Conservation (phyloP, 2,888 invertebrate genomes). For the Tetranychus piercei region DNA sequence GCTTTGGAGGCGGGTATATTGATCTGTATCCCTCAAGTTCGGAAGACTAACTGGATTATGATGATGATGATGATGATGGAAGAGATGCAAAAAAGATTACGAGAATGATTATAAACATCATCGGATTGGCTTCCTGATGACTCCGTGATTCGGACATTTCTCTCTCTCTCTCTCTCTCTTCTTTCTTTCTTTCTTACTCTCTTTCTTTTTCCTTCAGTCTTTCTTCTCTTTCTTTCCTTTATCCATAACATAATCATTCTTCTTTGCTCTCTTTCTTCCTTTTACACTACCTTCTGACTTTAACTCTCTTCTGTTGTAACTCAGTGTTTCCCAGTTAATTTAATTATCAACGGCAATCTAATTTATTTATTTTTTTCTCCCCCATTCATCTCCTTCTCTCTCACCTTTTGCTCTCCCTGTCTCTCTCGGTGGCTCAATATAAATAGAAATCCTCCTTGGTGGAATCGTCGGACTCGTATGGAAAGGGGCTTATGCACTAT, state of each 20-base stretch:
- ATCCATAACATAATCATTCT: not conserved
- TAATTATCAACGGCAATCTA: not conserved
- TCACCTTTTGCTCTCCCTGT: not conserved
- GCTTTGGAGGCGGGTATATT: not conserved
- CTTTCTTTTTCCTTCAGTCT: not conserved
- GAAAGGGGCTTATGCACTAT: conserved; percentile 48
- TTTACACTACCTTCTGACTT: not conserved
- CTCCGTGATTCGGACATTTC: not conserved
- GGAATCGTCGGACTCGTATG: conserved; percentile 32
- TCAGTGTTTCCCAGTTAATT: not conserved
- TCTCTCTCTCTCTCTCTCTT: not conserved
- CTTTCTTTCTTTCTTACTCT: not conserved
- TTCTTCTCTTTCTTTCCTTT: not conserved
- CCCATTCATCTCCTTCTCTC: conserved; percentile 5
- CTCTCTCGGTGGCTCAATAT: not conserved
- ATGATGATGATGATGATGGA: not conserved
- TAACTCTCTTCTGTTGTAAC: not conserved
- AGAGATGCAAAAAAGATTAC: not conserved
- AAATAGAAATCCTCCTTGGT: conserved; percentile 11
- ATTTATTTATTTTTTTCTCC: not conserved
- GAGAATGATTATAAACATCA: not conserved
- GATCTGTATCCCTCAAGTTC: not conserved
- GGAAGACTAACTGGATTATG: not conserved
- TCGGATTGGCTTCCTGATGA: not conserved
- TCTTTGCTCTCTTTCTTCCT: not conserved